Evolutionary conservation across 2,888 invertebrate genomes (phyloP), one percentile per base, ranked within the genome.

Genomic region (Apodemia hepburni): DNA sequence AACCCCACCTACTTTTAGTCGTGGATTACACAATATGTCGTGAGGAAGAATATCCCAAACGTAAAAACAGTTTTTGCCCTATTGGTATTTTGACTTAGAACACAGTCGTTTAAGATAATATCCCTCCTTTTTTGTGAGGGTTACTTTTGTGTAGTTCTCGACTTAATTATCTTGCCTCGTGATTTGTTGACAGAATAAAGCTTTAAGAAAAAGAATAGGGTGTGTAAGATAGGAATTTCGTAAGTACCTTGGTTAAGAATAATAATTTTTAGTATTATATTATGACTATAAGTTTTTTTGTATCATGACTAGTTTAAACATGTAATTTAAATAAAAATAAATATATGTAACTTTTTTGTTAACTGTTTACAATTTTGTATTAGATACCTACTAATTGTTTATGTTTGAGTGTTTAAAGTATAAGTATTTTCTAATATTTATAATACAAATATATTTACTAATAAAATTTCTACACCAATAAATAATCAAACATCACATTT

Each of bases 151-250:
- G 38, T 38, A 38, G 0, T 38, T 38, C 38, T 38, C 12, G 38
- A 38, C 11, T 38, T 38, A 38, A 58, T 61, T 47, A 64, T 58
- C 18, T 58, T 62, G 51, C 59, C 57, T 49, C 61, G 42, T 57
- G 47, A 60, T 61, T 33, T 54, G 35, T 61, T 45, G 17, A 61
- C n/a, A 66, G 66, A 61, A 62, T 63, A 76, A 77, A 85, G 85
- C 84, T 86, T 85, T 85, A 86, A 85, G 78, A 71, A 74, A 75
- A 75, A 81, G 77, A 84, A 79, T 82, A 81, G 76, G 71, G 70
- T 76, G 73, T 71, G 65, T 60, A 61, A 64, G 51, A 62, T 22
- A 65, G 61, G 18, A 51, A 51, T 51, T 15, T 15, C 42, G 12
- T 51, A 51, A 27, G 51, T 51, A 51, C 51, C 51, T 51, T 51